Evolutionary conservation across 2,888 invertebrate genomes (phyloP), one percentile per base, ranked within the genome.

Genomic region (Vannuccia rotundouncinata): DNA sequence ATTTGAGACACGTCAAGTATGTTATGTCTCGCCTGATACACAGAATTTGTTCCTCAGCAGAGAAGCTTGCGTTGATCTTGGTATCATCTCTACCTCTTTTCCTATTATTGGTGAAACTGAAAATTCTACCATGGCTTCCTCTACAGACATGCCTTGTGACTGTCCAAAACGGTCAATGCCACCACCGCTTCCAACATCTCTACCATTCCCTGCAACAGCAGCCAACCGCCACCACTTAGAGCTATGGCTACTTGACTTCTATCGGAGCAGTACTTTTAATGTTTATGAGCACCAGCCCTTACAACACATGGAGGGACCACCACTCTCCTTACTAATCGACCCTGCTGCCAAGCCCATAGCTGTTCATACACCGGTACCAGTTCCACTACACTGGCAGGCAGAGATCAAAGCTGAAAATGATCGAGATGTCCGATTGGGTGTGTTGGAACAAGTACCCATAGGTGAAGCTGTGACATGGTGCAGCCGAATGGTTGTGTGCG

Each of bases 331-430:
- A 5, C 83, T 84, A 83, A 79, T 84, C 0, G 83, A 85, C 66
- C 82, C 82, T 0, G 59, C 82, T 25, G 84, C 84, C 5, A 77
- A 31, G 30, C 84, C 84, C 1, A 82, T 83, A 0, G 84, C 83
- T 17, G 79, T 83, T 66, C 84, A 84, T 77, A 84, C 83, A 0
- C 84, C 84, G 1, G 81, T 84, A n/a, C 84, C 83, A 22, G 83
- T 84, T 0, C 84, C 84, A n/a, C 5, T 85, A 0, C 84, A 84
- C 77, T 84, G 84, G 84, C 82, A 82, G 59, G 82, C 83, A 1
- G 82, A 82, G 1, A 83, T 84, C 0, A 84, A 84, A 75, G 83
- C 80, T 28, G 83, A 83, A 0, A 81, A 84, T 0, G 84, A 84
- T 78, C 83, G 82, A 25, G 84, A 84, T 79, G 83, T 83, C 0